phyloP scores from a whole-genome alignment of 2,888 invertebrate species.

The Hypena proboscidalis region DNA sequence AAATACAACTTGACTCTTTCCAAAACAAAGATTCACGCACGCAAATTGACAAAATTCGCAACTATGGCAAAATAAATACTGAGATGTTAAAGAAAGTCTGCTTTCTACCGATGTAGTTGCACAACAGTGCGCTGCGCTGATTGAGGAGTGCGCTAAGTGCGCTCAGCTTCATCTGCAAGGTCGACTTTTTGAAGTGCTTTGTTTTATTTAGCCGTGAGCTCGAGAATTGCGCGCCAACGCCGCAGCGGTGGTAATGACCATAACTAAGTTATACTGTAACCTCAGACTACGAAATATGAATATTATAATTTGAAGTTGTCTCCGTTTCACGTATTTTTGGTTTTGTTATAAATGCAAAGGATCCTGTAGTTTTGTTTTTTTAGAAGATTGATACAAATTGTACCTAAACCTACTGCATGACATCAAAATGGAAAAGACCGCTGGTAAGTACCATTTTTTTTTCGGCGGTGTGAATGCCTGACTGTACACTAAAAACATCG shows the following conservation, averaged over 20 bases:
- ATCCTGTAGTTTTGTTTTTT: too few species aligned
- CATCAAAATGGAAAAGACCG: too few species aligned
- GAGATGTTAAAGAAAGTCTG: slow-evolving; percentile 60
- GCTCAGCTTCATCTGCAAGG: slow-evolving; percentile 56
- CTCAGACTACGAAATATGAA: slow-evolving; percentile 41
- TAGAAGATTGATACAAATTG: too few species aligned
- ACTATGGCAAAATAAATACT: too few species aligned
- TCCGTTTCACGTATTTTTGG: slow-evolving; percentile 13
- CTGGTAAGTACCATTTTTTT: too few species aligned
- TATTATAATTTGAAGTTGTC: slow-evolving; percentile 28
- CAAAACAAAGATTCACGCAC: too few species aligned
- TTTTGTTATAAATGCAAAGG: too few species aligned
- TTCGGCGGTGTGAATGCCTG: too few species aligned
- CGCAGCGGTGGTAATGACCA: slow-evolving; percentile 52
- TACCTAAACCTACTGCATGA: too few species aligned
- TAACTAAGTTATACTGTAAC: slow-evolving; percentile 45
- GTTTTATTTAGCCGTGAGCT: slow-evolving; percentile 53
- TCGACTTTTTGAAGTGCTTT: slow-evolving; percentile 61
- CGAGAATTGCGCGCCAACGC: slow-evolving; percentile 36
- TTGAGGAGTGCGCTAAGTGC: slow-evolving; percentile 9
- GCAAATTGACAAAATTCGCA: too few species aligned
- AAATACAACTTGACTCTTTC: too few species aligned
- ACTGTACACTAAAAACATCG: too few species aligned
- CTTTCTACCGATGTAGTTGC: slow-evolving; percentile 62
- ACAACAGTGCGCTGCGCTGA: slow-evolving; percentile 31